Percentiles rank a stretch among this genome's conserved stretches.
These are phyloP conservation scores for Heliornis fulica DNA, from an alignment of 2,113 vertebrate genomes.

Conservation along the genomic window DNA sequence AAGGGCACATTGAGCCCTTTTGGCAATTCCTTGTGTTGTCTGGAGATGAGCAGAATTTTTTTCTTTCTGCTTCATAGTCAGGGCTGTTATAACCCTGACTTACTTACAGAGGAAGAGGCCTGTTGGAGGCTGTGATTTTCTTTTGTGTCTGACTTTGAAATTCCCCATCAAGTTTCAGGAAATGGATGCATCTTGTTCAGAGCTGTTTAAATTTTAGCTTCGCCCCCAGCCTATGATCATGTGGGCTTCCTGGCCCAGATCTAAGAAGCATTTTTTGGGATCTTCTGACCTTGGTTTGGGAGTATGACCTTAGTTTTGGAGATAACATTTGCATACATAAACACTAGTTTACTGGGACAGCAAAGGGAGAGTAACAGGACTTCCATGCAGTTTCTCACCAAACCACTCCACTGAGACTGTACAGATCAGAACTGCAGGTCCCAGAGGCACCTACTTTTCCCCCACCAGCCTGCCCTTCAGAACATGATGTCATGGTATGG, in stretches of 20 bases:
- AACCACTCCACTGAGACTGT: no score
- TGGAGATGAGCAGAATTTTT: not conserved
- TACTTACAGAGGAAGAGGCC: not conserved
- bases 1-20: not conserved
- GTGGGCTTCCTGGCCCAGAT: not conserved
- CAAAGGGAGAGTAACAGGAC: no score
- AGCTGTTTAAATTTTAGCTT: not conserved
- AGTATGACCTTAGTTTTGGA: not conserved
- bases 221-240: not conserved
- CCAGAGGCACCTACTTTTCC: no score
- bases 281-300: not conserved
- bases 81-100: not conserved
- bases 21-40: not conserved
- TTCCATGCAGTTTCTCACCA: no score
- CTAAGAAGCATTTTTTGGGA: not conserved
- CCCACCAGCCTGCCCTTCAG: no score
- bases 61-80: not conserved
- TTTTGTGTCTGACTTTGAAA: not conserved
- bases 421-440: no score
- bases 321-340: not conserved
- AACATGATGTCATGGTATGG: no score
- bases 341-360: not conserved
- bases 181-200: not conserved
- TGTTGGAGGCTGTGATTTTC: not conserved
- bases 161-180: not conserved